phyloP scores from a whole-genome alignment of 2,888 invertebrate species.

The Galeopsomyia nigrocyanea region DNA sequence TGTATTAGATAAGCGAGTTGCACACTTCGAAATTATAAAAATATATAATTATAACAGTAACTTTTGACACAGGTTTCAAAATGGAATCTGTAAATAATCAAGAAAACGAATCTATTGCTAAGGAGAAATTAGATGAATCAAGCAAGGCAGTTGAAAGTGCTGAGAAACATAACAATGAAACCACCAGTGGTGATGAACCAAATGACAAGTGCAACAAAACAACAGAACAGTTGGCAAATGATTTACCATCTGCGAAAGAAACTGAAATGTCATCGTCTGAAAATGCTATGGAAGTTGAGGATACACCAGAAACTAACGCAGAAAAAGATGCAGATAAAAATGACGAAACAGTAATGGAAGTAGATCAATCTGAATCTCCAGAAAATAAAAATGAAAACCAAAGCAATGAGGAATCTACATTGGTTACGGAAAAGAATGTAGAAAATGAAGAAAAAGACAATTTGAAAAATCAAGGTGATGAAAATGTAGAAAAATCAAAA shows the following conservation, averaged over 20 bases:
- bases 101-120: slow-evolving; percentile 7
- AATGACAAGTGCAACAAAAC: slow-evolving; percentile 13
- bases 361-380: slow-evolving; percentile 39
- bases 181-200: not conserved
- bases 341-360: slow-evolving; percentile 46
- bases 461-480: not conserved
- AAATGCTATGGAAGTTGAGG: slow-evolving; percentile 30
- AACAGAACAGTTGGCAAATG: slow-evolving; percentile 2
- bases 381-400: slow-evolving; percentile 49
- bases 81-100: slow-evolving; percentile 34
- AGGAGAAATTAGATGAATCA: slow-evolving; percentile 7
- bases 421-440: not conserved
- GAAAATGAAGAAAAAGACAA: slow-evolving; percentile 40
- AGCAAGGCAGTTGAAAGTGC: slow-evolving; percentile 4
- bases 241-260: slow-evolving; percentile 1
- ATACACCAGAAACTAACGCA: slow-evolving; percentile 16
- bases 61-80: slow-evolving; percentile 1
- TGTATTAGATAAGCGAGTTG: no score
- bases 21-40: no score
- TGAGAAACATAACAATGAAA: slow-evolving; percentile 5
- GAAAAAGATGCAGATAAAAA: slow-evolving; percentile 19
- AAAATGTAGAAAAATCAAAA: not conserved
- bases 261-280: not conserved
- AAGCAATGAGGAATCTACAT: not conserved
- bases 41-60: not conserved